A percentile compares a stretch with the other conserved stretches of the same genome.
Evolutionary conservation across 2,888 invertebrate genomes (phyloP).

Genomic region (Belgica antarctica): DNA sequence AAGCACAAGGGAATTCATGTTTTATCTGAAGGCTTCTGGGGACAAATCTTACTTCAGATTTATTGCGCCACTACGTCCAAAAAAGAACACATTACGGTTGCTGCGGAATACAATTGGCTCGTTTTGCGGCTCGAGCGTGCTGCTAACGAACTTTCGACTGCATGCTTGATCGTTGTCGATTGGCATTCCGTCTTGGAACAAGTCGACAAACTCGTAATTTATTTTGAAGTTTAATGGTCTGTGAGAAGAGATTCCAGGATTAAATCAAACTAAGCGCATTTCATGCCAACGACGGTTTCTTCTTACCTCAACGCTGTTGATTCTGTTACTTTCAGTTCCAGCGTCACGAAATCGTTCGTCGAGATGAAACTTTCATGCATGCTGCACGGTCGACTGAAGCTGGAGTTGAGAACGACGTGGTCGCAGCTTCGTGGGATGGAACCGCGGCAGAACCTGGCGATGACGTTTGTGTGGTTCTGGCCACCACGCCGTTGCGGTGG

Average conservation of each 20-base stretch:
- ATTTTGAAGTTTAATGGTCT: constrained; percentile 83
- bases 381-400: constrained; percentile 69
- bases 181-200: constrained; percentile 79
- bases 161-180: constrained; percentile 65
- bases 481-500: constrained; percentile 60
- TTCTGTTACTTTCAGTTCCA: constrained; percentile 75
- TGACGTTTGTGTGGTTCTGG: constrained; percentile 68
- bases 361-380: constrained; percentile 81
- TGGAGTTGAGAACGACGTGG: constrained; percentile 66
- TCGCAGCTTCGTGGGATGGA: constrained; percentile 80
- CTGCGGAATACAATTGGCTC: constrained; percentile 75
- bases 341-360: constrained; percentile 73
- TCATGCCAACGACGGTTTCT: neutral
- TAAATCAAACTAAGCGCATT: constrained; percentile 19
- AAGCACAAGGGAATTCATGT: neutral
- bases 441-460: constrained; percentile 79
- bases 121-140: constrained; percentile 55
- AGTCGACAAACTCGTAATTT: constrained; percentile 83
- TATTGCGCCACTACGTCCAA: constrained; percentile 78
- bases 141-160: constrained; percentile 72
- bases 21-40: constrained; percentile 29
- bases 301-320: constrained; percentile 78
- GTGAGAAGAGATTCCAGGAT: too few species aligned
- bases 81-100: constrained; percentile 79
- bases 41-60: constrained; percentile 70